Conservation (phyloP, 2,797 vertebrate genomes). For the Sebastes paucispinis region DNA sequence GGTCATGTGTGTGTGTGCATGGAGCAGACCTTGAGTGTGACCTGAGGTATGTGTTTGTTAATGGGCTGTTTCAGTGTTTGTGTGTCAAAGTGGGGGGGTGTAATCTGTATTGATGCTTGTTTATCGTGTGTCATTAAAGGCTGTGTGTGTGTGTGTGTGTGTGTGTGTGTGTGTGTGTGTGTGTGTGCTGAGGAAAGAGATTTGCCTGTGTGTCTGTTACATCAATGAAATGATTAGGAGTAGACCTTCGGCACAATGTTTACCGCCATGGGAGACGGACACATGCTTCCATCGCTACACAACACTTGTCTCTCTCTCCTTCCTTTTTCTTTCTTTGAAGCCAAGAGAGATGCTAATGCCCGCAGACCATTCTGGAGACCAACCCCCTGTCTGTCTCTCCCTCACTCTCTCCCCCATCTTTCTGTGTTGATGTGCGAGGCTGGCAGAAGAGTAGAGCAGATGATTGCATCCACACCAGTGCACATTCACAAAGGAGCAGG, state of each 20-base stretch:
- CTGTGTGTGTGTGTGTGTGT: background rate
- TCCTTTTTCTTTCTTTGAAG: background rate
- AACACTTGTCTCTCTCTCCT: constrained; percentile 4
- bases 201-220: background rate
- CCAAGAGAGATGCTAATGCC: constrained; percentile 27
- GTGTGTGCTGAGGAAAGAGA: background rate
- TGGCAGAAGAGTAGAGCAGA: constrained; percentile 57
- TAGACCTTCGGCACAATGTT: constrained; percentile 5
- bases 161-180: too few species aligned
- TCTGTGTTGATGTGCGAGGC: constrained; percentile 46
- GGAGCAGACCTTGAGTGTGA: constrained; percentile 49
- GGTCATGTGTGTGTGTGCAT: constrained; percentile 2
- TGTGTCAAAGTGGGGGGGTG: constrained; percentile 13
- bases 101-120: constrained; percentile 39
- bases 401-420: background rate
- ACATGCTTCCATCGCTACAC: constrained; percentile 5
- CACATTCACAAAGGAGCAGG: constrained; percentile 72
- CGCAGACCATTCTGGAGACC: constrained; percentile 12
- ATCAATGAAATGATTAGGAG: constrained; percentile 19
- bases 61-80: constrained; percentile 37
- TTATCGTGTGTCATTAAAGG: constrained; percentile 26
- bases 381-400: background rate
- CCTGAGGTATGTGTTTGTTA: constrained; percentile 53
- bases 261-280: background rate
- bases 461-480: constrained; percentile 72